These are phyloP conservation scores for Cantharis flavilabris DNA, from an alignment of 2,888 invertebrate genomes.

Conservation along the genomic window DNA sequence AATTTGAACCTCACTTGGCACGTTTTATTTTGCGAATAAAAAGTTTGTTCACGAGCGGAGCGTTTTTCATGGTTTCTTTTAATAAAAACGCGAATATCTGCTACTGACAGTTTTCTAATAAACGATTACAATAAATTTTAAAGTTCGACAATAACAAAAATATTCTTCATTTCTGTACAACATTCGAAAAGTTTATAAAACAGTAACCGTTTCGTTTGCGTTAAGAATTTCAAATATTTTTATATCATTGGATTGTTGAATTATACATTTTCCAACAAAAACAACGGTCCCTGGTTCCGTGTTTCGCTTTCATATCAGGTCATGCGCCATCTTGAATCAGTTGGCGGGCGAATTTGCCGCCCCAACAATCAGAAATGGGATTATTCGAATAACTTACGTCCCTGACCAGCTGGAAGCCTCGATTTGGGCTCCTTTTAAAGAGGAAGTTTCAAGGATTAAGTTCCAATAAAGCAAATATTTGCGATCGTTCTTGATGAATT, in stretches of 20 bases:
- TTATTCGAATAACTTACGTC: not conserved
- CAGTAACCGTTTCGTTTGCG: constrained; percentile 1
- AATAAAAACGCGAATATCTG: constrained; percentile 40
- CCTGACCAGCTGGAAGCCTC: not conserved
- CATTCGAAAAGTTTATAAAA: constrained; percentile 2
- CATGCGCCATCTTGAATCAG: not conserved
- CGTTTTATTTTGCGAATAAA: not conserved
- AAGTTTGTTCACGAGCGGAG: constrained; percentile 22
- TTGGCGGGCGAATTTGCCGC: too few relatives aligned
- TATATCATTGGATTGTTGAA: not conserved
- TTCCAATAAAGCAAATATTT: not conserved
- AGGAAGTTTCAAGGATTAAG: not conserved
- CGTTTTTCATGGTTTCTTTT: constrained; percentile 32
- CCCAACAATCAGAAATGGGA: too few relatives aligned
- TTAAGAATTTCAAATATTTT: not conserved
- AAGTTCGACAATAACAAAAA: constrained; percentile 31
- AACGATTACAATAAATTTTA: constrained; percentile 39
- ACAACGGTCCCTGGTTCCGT: not conserved
- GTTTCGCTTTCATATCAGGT: not conserved
- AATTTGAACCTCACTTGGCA: constrained; percentile 3
- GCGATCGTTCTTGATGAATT: not conserved
- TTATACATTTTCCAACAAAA: constrained; percentile 11
- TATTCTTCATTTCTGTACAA: constrained; percentile 9
- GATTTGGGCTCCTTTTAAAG: not conserved
- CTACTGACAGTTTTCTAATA: constrained; percentile 40